Conservation (phyloP, 2,113 vertebrate genomes). For the Hippolais icterina region DNA sequence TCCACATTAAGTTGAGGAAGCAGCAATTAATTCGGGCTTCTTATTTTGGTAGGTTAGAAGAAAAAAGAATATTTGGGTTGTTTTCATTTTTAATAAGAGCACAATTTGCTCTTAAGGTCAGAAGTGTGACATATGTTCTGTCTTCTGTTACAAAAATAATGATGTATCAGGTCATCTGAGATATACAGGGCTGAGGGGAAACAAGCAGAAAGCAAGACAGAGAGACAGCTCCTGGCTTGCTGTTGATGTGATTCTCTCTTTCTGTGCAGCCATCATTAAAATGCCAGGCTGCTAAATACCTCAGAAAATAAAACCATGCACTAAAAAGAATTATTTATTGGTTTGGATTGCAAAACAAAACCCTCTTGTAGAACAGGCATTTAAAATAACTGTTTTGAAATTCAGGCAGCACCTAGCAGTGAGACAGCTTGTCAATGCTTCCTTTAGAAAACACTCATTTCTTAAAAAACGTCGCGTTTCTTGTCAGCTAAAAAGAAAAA, state of each 20-base stretch:
- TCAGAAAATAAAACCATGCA: neutral
- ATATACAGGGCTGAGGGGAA: neutral
- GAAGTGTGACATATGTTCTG: neutral
- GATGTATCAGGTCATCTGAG: neutral
- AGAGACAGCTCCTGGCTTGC: neutral
- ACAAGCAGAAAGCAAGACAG: neutral
- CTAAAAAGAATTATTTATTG: constrained; percentile 18
- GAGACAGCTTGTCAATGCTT: constrained; percentile 48
- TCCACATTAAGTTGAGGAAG: constrained; percentile 7
- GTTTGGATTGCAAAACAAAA: constrained; percentile 2
- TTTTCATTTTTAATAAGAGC: constrained; percentile 28
- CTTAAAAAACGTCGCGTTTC: neutral
- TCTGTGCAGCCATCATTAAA: neutral
- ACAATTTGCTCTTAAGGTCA: constrained; percentile 17
- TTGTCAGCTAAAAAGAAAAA: constrained; percentile 45
- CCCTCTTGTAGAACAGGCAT: neutral
- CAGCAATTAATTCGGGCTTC: neutral
- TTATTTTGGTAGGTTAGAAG: neutral
- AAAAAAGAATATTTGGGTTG: neutral
- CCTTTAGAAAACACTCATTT: neutral
- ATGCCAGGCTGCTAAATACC: constrained; percentile 12
- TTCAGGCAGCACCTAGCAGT: neutral
- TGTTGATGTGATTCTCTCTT: neutral
- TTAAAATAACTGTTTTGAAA: constrained; percentile 51
- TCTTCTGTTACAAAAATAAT: constrained; percentile 31